Evolutionary conservation across 1,140 invertebrate species (phyloP).

Genomic region (Bombyx mori): DNA sequence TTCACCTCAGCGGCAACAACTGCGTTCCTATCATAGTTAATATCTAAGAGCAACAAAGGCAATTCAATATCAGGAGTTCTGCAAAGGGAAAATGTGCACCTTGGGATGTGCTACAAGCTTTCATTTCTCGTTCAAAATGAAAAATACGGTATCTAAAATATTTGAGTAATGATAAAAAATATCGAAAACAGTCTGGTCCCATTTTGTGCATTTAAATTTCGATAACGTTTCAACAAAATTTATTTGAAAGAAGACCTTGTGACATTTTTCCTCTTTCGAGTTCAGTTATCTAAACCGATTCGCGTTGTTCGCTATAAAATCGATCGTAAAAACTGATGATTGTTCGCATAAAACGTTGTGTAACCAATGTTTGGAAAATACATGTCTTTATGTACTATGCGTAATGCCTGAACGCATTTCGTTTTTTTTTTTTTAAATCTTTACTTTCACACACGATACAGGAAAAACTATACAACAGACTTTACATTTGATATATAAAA

Average conservation of each 20-base stretch:
- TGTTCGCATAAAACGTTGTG: constrained; percentile 32
- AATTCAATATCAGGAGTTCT: neutral
- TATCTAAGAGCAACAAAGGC: neutral
- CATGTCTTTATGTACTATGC: constrained; percentile 16
- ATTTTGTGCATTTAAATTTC: too few relatives aligned
- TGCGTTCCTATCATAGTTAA: neutral
- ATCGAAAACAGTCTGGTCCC: too few relatives aligned
- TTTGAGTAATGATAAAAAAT: too few relatives aligned
- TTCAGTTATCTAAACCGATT: too few relatives aligned
- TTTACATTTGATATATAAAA: too few relatives aligned
- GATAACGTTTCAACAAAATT: too few relatives aligned
- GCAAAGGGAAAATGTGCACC: constrained; percentile 4
- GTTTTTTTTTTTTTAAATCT: neutral
- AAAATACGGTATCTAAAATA: constrained; percentile 28
- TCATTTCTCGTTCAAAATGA: constrained; percentile 41
- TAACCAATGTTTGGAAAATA: constrained; percentile 34
- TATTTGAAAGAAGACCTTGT: too few relatives aligned
- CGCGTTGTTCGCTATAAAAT: constrained; percentile 26
- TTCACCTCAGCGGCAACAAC: too few relatives aligned
- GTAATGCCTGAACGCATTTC: too few relatives aligned
- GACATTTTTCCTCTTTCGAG: too few relatives aligned
- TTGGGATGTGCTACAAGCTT: constrained; percentile 21
- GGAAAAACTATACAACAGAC: too few relatives aligned
- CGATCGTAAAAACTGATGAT: constrained; percentile 41
- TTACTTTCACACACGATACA: neutral